Evolutionary conservation across 2,888 invertebrate species (phyloP).

Genomic region (Stenotaenia linearis): DNA sequence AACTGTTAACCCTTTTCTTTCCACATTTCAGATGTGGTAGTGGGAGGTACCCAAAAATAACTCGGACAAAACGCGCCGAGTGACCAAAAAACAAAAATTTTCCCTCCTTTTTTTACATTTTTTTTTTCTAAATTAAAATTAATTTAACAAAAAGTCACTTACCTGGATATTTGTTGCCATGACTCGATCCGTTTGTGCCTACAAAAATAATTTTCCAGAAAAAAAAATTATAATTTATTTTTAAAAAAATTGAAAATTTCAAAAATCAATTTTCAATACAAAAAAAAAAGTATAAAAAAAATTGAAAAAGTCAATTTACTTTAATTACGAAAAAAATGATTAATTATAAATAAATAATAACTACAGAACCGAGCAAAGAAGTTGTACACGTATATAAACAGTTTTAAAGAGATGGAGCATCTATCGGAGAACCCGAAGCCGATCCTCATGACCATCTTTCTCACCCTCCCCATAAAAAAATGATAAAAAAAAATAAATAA

Average conservation of each 20-base stretch:
- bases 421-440: not conserved
- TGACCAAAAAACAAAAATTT: slow-evolving; percentile 19
- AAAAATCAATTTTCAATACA: not conserved
- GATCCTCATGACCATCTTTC: no score
- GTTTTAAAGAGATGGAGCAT: not conserved
- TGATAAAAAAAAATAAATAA: not conserved
- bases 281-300: not conserved
- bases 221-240: not conserved
- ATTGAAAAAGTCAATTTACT: not conserved
- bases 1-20: not conserved
- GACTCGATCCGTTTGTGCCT: slow-evolving; percentile 30
- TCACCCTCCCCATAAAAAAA: not conserved
- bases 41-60: slow-evolving; percentile 8
- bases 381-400: not conserved
- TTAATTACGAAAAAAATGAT: not conserved
- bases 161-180: slow-evolving; percentile 30
- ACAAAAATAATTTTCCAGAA: not conserved
- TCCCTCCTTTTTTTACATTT: no score
- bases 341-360: slow-evolving; percentile 2
- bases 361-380: not conserved
- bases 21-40: not conserved
- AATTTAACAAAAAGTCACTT: not conserved
- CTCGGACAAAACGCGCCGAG: not conserved
- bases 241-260: not conserved
- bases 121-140: no score